These are phyloP conservation scores for Tenthredo mesomela DNA, from an alignment of 2,888 invertebrate genomes.

Conservation along the genomic window DNA sequence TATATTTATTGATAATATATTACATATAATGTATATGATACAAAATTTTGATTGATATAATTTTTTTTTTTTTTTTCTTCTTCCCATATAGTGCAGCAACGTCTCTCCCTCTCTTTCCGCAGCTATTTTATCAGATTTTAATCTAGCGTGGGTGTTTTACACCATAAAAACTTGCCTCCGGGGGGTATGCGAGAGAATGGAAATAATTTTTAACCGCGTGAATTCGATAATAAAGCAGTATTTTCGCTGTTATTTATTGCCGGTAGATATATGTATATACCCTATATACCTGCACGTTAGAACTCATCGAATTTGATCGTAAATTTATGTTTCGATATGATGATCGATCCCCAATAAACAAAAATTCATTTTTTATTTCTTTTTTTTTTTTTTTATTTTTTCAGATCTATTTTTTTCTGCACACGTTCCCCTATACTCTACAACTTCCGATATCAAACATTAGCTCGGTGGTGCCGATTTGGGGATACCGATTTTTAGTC, in stretches of 20 bases:
- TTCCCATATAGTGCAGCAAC: not conserved
- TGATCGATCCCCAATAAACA: not conserved
- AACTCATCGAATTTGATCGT: constrained; percentile 37
- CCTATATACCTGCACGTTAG: not conserved
- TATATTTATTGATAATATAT: not conserved
- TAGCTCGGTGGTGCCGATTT: constrained; percentile 32
- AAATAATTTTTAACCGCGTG: not conserved
- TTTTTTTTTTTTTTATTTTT: not conserved
- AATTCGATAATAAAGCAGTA: not conserved
- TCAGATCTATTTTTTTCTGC: not conserved
- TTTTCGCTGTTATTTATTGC: constrained; percentile 32
- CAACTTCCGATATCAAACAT: constrained; percentile 18
- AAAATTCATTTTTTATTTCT: not conserved
- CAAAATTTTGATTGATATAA: too few species aligned
- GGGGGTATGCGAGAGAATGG: not conserved
- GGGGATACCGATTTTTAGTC: constrained; percentile 69
- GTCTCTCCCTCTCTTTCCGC: not conserved
- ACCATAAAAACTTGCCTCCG: not conserved
- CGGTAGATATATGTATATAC: not conserved
- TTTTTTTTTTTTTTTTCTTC: not conserved
- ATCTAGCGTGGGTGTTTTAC: constrained; percentile 1
- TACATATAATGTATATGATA: not conserved
- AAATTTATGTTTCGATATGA: constrained; percentile 58
- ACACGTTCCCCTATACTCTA: constrained; percentile 47
- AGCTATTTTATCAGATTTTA: not conserved